Percentiles rank a stretch among this genome's conserved stretches.
Evolutionary conservation across 2,113 vertebrate species (phyloP).

Genomic region (Tamias sibiricus): DNA sequence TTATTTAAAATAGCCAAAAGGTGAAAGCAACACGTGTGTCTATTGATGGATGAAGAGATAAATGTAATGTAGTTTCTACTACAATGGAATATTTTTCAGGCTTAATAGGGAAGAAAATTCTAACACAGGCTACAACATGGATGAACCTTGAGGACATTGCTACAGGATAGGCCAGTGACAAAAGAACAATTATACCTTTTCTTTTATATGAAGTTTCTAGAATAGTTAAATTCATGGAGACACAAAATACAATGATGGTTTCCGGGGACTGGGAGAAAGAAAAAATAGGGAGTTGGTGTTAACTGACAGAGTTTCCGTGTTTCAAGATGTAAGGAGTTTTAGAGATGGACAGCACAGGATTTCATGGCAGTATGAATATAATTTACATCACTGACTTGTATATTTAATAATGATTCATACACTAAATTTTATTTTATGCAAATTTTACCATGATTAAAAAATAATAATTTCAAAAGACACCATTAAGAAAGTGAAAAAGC

Average conservation of each 20-base stretch:
- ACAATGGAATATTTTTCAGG: background rate
- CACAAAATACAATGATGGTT: background rate
- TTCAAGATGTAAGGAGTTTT: background rate
- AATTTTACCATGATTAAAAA: background rate
- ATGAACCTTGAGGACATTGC: background rate
- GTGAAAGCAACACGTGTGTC: background rate
- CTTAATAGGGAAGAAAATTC: background rate
- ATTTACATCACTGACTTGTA: background rate
- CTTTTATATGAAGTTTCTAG: background rate
- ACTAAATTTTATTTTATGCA: background rate
- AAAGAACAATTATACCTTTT: background rate
- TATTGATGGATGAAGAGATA: background rate
- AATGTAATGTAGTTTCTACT: background rate
- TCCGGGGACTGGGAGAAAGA: background rate
- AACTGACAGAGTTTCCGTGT: background rate
- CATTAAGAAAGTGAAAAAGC: background rate
- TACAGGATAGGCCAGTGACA: background rate
- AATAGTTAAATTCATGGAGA: background rate
- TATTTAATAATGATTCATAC: background rate
- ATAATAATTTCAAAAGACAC: background rate
- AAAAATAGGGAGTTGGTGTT: background rate
- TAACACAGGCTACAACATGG: background rate
- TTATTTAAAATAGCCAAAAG: background rate
- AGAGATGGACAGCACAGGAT: background rate
- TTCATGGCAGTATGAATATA: background rate